Percentiles rank a stretch among this genome's conserved stretches.
Conservation (phyloP, 2,113 vertebrate species). For the Acanthochromis polyacanthus region DNA sequence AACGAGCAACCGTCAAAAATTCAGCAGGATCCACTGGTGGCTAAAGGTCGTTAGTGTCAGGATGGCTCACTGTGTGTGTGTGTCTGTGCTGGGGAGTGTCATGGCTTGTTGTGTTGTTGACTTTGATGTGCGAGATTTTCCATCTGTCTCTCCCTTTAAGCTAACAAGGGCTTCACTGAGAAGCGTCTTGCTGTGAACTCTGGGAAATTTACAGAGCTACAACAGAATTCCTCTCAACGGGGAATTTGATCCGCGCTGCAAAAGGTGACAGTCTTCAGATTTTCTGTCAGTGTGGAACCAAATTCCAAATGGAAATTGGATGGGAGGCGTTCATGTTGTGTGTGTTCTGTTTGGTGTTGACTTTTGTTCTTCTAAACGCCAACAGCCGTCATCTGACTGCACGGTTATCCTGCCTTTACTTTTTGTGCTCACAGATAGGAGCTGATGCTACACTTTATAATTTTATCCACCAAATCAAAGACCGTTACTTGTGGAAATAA, state of each 20-base stretch:
- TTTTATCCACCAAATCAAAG: conserved; percentile 25
- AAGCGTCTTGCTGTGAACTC: background rate
- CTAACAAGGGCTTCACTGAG: conserved; percentile 60
- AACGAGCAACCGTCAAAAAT: conserved; percentile 70
- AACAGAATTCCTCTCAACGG: conserved; percentile 16
- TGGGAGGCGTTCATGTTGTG: conserved; percentile 15
- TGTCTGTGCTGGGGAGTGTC: conserved; percentile 7
- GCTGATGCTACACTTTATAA: background rate
- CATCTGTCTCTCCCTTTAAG: conserved; percentile 55
- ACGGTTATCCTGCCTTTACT: background rate
- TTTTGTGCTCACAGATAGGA: background rate
- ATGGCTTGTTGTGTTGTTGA: conserved; percentile 50
- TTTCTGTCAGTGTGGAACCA: conserved; percentile 21
- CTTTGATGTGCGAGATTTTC: conserved; percentile 55
- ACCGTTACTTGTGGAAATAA: background rate
- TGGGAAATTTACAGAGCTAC: conserved; percentile 25
- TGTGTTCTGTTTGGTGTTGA: background rate
- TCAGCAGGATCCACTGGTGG: conserved; percentile 38
- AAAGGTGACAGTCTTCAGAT: conserved; percentile 20
- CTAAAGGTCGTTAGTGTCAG: conserved; percentile 70
- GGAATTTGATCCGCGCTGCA: conserved; percentile 44
- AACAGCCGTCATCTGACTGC: background rate
- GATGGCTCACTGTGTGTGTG: conserved; percentile 19
- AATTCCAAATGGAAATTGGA: conserved; percentile 21
- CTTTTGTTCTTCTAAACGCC: conserved; percentile 11